Evolutionary conservation across 2,797 vertebrate genomes (phyloP).

Genomic region (Enteromius mattozi): DNA sequence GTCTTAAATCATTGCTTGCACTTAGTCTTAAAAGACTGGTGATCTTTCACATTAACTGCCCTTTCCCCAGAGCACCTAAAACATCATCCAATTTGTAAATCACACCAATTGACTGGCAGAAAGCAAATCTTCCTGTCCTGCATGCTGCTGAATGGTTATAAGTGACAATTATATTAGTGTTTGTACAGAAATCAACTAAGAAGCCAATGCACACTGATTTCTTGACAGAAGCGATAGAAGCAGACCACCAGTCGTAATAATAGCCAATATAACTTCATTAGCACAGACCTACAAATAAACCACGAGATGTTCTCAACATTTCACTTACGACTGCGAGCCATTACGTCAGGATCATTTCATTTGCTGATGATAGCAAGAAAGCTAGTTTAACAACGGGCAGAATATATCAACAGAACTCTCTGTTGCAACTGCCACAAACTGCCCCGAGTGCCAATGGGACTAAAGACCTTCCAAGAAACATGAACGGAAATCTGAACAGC

Average conservation of each 20-base stretch:
- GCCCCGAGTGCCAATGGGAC: background rate
- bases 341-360: background rate
- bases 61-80: background rate
- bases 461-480: background rate
- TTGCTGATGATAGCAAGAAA: slow-evolving; percentile 4
- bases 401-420: background rate
- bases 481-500: background rate
- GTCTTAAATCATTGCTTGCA: slow-evolving; percentile 16
- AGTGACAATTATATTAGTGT: slow-evolving; percentile 17
- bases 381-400: background rate
- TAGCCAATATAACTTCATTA: background rate
- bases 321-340: background rate
- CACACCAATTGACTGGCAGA: slow-evolving; percentile 14
- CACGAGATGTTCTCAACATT: background rate
- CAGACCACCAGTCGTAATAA: background rate
- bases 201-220: background rate
- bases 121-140: background rate
- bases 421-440: background rate
- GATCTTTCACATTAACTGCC: slow-evolving; percentile 21
- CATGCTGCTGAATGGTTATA: background rate
- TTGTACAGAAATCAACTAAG: background rate
- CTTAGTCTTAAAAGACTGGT: slow-evolving; percentile 22
- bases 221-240: background rate
- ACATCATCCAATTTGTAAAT: slow-evolving; percentile 22
- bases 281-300: background rate